phyloP scores from a whole-genome alignment of 2,113 vertebrate genomes.

The Boulengerochromis microlepis region DNA sequence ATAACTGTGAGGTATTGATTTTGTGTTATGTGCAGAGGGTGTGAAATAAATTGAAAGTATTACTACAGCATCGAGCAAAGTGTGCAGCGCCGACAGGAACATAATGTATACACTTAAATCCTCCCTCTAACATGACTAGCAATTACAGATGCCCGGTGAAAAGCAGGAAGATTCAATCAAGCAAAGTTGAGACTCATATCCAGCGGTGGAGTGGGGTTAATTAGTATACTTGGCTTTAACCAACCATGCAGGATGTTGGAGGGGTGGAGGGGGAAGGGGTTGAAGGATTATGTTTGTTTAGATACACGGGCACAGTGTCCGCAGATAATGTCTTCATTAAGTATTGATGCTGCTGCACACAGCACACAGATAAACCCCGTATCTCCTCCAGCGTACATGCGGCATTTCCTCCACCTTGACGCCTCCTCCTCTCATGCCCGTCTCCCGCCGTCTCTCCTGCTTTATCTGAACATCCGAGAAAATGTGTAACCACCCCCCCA shows the following conservation, averaged over 20 bases:
- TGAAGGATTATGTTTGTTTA: slow-evolving; percentile 66
- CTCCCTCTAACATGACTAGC: slow-evolving; percentile 48
- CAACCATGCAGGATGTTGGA: slow-evolving; percentile 50
- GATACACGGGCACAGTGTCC: slow-evolving; percentile 41
- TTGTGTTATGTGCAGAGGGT: slow-evolving; percentile 60
- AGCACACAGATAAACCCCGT: neutral
- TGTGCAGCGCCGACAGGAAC: slow-evolving; percentile 33
- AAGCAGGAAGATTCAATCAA: slow-evolving; percentile 53
- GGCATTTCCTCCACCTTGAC: slow-evolving; percentile 9
- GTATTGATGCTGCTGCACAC: slow-evolving; percentile 49
- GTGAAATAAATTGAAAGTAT: slow-evolving; percentile 66
- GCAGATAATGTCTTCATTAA: slow-evolving; percentile 66
- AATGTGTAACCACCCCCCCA: neutral
- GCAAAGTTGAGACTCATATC: slow-evolving; percentile 39
- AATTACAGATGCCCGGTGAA: slow-evolving; percentile 53
- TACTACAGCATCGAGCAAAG: slow-evolving; percentile 9
- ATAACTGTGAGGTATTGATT: slow-evolving; percentile 60
- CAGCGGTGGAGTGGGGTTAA: slow-evolving; percentile 49
- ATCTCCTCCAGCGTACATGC: slow-evolving; percentile 8
- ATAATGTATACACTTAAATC: slow-evolving; percentile 48
- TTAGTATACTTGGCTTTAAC: slow-evolving; percentile 56
- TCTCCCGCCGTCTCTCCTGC: neutral
- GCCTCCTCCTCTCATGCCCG: neutral
- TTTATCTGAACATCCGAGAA: slow-evolving; percentile 27
- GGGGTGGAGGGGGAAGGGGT: slow-evolving; percentile 7